Evolutionary conservation across 2,113 vertebrate species (phyloP).

Genomic region (Mastomys natalensis): DNA sequence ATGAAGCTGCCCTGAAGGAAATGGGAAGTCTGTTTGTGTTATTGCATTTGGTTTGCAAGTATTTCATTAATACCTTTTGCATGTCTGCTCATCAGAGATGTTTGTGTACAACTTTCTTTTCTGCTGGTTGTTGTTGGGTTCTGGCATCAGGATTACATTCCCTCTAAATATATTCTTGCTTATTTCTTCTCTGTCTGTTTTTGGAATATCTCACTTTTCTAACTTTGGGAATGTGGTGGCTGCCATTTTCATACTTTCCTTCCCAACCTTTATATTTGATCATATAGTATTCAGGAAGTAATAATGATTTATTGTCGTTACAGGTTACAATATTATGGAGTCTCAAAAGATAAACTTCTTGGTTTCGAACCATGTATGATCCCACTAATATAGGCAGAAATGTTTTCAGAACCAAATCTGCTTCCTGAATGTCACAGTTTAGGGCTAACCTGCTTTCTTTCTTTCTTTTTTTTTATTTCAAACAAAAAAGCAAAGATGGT

Average conservation of each 20-base stretch:
- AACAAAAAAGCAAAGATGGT: conserved; percentile 67
- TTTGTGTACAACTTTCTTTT: background rate
- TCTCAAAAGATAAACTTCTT: background rate
- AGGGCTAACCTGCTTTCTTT: background rate
- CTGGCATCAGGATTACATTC: background rate
- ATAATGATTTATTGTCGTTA: background rate
- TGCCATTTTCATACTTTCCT: background rate
- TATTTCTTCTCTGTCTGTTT: background rate
- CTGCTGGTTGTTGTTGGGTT: background rate
- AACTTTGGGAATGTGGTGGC: background rate
- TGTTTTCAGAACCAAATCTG: background rate
- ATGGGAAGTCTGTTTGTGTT: background rate
- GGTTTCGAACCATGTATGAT: background rate
- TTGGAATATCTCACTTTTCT: background rate
- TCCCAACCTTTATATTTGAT: background rate
- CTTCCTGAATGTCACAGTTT: too few species aligned
- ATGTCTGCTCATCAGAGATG: background rate
- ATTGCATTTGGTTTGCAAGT: background rate
- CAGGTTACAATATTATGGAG: background rate
- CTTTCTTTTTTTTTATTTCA: background rate
- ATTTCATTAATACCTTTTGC: background rate
- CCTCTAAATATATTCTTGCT: background rate
- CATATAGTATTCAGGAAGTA: background rate
- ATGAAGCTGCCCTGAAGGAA: background rate
- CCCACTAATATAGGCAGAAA: background rate